phyloP scores from a whole-genome alignment of 2,888 invertebrate genomes.

The Resseliella maxima region DNA sequence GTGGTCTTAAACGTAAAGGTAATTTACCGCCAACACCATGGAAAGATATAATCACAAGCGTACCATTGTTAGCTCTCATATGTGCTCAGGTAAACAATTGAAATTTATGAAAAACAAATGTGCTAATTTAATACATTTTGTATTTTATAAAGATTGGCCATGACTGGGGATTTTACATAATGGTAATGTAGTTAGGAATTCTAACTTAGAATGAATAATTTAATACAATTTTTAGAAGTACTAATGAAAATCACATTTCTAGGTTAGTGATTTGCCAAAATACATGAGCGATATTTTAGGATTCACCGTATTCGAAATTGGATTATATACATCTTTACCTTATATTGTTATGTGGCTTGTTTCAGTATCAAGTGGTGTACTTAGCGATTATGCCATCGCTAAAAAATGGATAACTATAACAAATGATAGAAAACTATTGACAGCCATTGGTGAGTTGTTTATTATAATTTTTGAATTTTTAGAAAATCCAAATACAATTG shows the following conservation, averaged over 20 bases:
- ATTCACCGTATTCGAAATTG: constrained; percentile 73
- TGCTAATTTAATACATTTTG: background rate
- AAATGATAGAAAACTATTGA: constrained; percentile 74
- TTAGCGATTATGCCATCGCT: constrained; percentile 77
- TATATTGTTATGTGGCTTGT: constrained; percentile 74
- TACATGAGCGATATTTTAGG: constrained; percentile 73
- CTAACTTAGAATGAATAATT: too few relatives aligned
- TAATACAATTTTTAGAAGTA: too few relatives aligned
- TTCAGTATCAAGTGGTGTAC: constrained; percentile 72
- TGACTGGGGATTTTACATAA: constrained; percentile 76
- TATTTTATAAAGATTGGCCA: constrained; percentile 68
- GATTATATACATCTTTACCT: constrained; percentile 72
- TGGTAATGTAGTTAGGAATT: too few relatives aligned
- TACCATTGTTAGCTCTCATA: constrained; percentile 80
- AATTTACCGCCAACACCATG: constrained; percentile 76
- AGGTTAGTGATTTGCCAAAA: constrained; percentile 74
- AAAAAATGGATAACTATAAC: constrained; percentile 71
- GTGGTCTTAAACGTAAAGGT: constrained; percentile 69
- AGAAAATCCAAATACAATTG: background rate
- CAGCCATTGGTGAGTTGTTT: constrained; percentile 72
- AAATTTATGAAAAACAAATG: constrained; percentile 47
- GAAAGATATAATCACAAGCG: constrained; percentile 76
- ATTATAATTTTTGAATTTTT: background rate
- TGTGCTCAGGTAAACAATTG: constrained; percentile 72
- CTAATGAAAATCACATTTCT: too few relatives aligned